phyloP scores from a whole-genome alignment of 2,888 invertebrate genomes.

The Drosophila picticornis region DNA sequence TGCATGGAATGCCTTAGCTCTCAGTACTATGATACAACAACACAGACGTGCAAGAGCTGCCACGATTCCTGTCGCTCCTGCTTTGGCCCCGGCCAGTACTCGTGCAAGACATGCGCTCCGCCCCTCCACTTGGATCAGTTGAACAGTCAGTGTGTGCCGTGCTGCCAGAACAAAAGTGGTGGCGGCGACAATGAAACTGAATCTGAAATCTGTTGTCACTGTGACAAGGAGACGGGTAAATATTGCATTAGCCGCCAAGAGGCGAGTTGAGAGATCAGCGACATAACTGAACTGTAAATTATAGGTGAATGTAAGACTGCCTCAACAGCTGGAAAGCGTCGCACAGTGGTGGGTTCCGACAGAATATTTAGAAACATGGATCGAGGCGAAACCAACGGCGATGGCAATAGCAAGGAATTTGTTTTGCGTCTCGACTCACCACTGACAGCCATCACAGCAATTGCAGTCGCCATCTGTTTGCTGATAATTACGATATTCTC shows the following conservation, averaged over 20 bases:
- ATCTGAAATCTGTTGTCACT: slow-evolving; percentile 54
- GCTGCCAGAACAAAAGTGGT: slow-evolving; percentile 87
- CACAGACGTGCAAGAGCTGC: slow-evolving; percentile 89
- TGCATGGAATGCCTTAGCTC: slow-evolving; percentile 92
- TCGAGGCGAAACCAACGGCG: slow-evolving; percentile 6
- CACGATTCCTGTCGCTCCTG: slow-evolving; percentile 89
- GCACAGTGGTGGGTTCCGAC: slow-evolving; percentile 86
- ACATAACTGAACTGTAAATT: not conserved
- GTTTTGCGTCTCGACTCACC: slow-evolving; percentile 85
- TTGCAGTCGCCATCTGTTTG: slow-evolving; percentile 89
- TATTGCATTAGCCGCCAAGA: not conserved
- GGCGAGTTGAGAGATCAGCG: not conserved
- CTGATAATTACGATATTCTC: slow-evolving; percentile 90
- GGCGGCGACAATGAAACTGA: slow-evolving; percentile 87
- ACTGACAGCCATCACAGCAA: slow-evolving; percentile 88
- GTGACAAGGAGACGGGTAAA: slow-evolving; percentile 63
- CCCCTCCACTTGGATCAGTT: slow-evolving; percentile 89
- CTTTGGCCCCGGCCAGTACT: slow-evolving; percentile 89
- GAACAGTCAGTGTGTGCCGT: slow-evolving; percentile 91
- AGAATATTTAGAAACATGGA: slow-evolving; percentile 46
- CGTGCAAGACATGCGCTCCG: slow-evolving; percentile 88
- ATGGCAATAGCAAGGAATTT: slow-evolving; percentile 70
- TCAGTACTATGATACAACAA: slow-evolving; percentile 90
- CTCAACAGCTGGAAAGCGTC: slow-evolving; percentile 90
- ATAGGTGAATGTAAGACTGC: slow-evolving; percentile 91